Evolutionary conservation across 2,888 invertebrate species (phyloP).

Genomic region (Acheta domesticus): DNA sequence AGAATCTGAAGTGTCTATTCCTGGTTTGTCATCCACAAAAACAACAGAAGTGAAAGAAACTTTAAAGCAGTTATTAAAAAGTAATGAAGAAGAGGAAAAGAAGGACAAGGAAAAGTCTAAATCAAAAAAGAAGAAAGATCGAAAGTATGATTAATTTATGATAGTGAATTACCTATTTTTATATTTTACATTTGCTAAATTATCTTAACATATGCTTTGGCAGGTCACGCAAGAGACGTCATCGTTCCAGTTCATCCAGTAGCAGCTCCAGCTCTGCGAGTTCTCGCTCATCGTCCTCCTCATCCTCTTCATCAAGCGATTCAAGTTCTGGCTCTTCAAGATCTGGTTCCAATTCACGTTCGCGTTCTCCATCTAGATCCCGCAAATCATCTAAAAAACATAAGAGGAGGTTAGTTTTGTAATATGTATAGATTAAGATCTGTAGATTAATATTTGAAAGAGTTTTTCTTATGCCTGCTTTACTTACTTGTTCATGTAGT

Average conservation of each 20-base stretch:
- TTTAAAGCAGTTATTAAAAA: conserved; percentile 60
- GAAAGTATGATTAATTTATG: conserved; percentile 41
- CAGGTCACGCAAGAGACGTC: conserved; percentile 37
- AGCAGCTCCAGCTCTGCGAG: conserved; percentile 53
- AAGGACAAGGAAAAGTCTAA: conserved; percentile 42
- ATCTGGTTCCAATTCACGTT: conserved; percentile 37
- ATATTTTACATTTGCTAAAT: conserved; percentile 2
- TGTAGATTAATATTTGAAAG: background rate
- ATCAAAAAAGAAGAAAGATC: conserved; percentile 48
- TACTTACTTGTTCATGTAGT: conserved; percentile 22
- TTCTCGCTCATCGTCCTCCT: conserved; percentile 52
- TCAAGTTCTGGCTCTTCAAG: conserved; percentile 64
- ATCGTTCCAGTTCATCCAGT: conserved; percentile 50
- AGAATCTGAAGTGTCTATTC: conserved; percentile 60
- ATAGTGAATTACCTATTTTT: background rate
- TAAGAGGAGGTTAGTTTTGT: conserved; percentile 36
- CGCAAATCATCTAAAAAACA: conserved; percentile 38
- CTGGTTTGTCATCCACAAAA: conserved; percentile 56
- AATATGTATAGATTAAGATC: background rate
- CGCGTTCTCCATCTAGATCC: conserved; percentile 35
- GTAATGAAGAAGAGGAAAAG: conserved; percentile 44
- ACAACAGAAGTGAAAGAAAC: conserved; percentile 64
- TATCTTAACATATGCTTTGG: background rate
- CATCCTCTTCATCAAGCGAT: conserved; percentile 53
- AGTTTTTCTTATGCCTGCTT: background rate